Conservation (phyloP, 2,113 vertebrate genomes). For the Sylvia atricapilla region DNA sequence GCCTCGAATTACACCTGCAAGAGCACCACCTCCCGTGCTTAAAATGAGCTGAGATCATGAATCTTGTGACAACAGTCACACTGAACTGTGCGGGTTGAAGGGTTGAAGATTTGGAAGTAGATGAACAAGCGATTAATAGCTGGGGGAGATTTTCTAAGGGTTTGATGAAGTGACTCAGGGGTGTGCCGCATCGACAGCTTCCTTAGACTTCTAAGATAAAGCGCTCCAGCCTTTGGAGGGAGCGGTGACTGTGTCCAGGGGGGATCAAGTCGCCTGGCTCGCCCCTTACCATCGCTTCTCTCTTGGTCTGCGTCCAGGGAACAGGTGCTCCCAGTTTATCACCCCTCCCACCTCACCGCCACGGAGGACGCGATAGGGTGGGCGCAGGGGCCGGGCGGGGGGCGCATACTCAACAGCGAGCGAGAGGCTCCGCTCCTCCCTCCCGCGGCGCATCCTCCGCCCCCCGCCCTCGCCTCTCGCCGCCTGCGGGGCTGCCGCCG, state of each 20-base stretch:
- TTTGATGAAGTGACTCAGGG: background rate
- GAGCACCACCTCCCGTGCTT: background rate
- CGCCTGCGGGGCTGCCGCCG: background rate
- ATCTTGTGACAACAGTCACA: background rate
- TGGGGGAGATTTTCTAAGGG: background rate
- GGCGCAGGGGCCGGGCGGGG: background rate
- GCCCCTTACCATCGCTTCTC: rapidly evolving
- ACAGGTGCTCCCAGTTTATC: rapidly evolving
- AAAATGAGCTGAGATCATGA: background rate
- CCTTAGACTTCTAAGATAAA: rapidly evolving
- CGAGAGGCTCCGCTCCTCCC: background rate
- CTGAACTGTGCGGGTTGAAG: background rate
- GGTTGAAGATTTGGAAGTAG: rapidly evolving
- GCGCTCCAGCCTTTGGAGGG: background rate
- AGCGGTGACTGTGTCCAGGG: rapidly evolving
- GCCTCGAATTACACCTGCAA: background rate
- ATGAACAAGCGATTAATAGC: background rate
- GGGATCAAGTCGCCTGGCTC: rapidly evolving
- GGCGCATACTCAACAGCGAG: background rate
- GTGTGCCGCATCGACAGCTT: background rate
- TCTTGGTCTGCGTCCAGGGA: rapidly evolving
- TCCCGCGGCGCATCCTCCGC: background rate
- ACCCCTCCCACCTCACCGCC: rapidly evolving
- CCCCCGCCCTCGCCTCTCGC: background rate
- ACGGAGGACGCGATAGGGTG: background rate